Conservation (phyloP, 1,140 invertebrate species). For the Zaprionus vittiger region DNA sequence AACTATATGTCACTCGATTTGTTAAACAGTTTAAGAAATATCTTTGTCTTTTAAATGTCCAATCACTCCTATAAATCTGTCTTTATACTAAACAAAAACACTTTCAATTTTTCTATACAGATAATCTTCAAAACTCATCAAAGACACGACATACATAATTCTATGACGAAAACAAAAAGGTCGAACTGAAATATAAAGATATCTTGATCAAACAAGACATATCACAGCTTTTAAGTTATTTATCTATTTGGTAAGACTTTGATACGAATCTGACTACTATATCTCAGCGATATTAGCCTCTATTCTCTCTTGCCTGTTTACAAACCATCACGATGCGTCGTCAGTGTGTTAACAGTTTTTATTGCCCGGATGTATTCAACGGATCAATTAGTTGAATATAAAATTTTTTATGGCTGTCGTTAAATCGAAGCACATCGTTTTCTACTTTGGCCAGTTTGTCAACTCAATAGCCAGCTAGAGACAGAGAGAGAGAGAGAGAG, state of each 20-base stretch:
- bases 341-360: slow-evolving; percentile 50
- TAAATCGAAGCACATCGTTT: slow-evolving; percentile 56
- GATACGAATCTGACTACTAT: not conserved
- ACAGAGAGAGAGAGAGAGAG: not conserved
- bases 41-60: not conserved
- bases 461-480: slow-evolving; percentile 1
- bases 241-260: not conserved
- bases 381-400: slow-evolving; percentile 66
- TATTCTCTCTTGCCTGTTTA: not conserved
- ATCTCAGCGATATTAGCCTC: not conserved
- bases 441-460: slow-evolving; percentile 48
- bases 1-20: not conserved
- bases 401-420: slow-evolving; percentile 61
- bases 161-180: not conserved
- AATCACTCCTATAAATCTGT: not conserved
- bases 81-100: not conserved
- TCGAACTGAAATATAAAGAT: not conserved
- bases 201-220: not conserved
- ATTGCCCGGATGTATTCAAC: slow-evolving; percentile 62
- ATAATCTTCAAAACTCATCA: not conserved
- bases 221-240: not conserved
- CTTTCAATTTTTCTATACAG: not conserved
- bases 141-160: not conserved
- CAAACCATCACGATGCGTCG: not conserved
- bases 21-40: not conserved